Percentiles rank a stretch among this genome's conserved stretches.
These are phyloP conservation scores for Serinus canaria DNA, from an alignment of 2,113 vertebrate species.

Conservation along the genomic window DNA sequence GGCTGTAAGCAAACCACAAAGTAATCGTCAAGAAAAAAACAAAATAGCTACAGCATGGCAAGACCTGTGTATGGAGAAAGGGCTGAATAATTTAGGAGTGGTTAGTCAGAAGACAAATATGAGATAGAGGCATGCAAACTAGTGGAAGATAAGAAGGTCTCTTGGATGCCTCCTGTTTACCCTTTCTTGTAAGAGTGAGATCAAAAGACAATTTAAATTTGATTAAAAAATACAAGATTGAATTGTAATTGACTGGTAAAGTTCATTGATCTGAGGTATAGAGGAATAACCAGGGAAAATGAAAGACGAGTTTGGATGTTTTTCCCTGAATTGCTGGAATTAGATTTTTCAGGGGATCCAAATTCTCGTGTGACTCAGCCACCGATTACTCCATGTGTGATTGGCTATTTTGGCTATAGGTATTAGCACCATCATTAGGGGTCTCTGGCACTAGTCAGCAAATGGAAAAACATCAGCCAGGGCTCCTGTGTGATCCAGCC, in stretches of 20 bases:
- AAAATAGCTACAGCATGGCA: neutral
- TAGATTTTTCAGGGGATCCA: neutral
- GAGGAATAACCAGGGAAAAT: neutral
- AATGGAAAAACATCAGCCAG: neutral
- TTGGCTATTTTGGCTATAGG: neutral
- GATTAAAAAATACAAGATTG: neutral
- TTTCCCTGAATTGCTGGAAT: neutral
- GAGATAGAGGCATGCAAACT: conserved; percentile 18
- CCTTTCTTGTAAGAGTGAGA: conserved; percentile 8
- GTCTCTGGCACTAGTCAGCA: neutral
- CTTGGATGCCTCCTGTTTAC: conserved; percentile 23
- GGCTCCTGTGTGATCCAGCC: neutral
- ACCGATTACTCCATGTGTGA: neutral
- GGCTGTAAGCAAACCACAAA: neutral
- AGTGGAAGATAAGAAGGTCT: neutral
- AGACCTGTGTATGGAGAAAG: neutral
- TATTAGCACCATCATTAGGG: neutral
- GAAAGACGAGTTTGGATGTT: neutral
- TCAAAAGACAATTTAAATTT: conserved; percentile 29
- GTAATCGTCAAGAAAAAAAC: neutral
- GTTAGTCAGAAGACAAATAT: conserved; percentile 34
- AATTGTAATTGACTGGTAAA: neutral
- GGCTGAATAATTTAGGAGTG: neutral
- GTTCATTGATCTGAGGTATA: neutral
- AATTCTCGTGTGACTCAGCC: neutral